phyloP scores from a whole-genome alignment of 2,797 vertebrate genomes.

The Hyperoplus lanceolatus region DNA sequence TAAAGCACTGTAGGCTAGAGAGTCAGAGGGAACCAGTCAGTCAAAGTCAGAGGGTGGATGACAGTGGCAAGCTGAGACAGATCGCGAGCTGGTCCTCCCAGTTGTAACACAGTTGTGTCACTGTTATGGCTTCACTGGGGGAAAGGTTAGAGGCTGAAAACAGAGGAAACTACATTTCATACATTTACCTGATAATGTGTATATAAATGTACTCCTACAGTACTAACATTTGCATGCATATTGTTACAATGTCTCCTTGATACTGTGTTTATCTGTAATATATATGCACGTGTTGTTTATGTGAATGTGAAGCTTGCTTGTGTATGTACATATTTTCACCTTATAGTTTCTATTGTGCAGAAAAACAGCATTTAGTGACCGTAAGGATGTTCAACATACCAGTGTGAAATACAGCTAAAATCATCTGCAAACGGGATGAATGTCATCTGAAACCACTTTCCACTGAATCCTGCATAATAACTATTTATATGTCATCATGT shows the following conservation, averaged over 20 bases:
- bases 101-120: slow-evolving; percentile 11
- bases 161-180: not conserved
- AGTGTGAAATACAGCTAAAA: slow-evolving; percentile 24
- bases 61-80: slow-evolving; percentile 49
- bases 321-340: not conserved
- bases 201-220: not conserved
- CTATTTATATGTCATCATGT: slow-evolving; percentile 23
- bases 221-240: slow-evolving; percentile 5
- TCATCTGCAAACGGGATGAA: slow-evolving; percentile 14
- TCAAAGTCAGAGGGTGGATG: not conserved
- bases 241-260: slow-evolving; percentile 7
- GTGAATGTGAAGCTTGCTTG: not conserved
- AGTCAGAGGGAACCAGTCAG: slow-evolving; percentile 4
- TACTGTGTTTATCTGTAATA: not conserved
- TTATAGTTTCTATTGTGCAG: not conserved
- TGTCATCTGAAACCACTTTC: slow-evolving; percentile 18
- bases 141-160: slow-evolving; percentile 22
- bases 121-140: slow-evolving; percentile 14
- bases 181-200: slow-evolving; percentile 12
- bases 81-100: not conserved
- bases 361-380: slow-evolving; percentile 1
- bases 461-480: slow-evolving; percentile 13
- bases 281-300: not conserved
- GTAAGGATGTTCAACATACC: slow-evolving; percentile 22
- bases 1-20: not conserved